Evolutionary conservation across 2,888 invertebrate species (phyloP).

Genomic region (Acanthopleura granulata): DNA sequence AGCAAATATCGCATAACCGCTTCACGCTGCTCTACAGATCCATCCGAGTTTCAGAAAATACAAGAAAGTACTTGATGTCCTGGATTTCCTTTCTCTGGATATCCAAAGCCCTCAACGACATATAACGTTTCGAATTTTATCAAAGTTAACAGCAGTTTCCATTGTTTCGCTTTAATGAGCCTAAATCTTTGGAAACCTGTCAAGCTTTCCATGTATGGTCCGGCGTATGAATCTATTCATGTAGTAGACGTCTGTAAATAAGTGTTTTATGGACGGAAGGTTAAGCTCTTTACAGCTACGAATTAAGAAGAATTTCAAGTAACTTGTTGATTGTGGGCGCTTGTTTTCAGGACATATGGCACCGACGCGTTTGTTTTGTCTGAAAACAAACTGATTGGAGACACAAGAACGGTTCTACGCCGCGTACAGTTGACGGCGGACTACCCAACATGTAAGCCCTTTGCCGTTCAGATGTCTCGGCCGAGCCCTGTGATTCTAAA

Average conservation of each 20-base stretch:
- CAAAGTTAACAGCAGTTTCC: too few species aligned
- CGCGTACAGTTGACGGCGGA: background rate
- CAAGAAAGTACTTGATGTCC: too few species aligned
- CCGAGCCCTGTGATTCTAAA: background rate
- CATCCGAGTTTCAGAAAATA: too few species aligned
- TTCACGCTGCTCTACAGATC: too few species aligned
- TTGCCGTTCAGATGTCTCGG: slow-evolving; percentile 7
- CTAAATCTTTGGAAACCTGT: background rate
- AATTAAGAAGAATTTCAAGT: slow-evolving; percentile 1
- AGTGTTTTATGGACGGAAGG: slow-evolving; percentile 6
- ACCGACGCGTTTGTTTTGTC: background rate
- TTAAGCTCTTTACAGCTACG: background rate
- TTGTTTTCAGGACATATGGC: background rate
- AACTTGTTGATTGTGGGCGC: background rate
- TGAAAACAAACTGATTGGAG: slow-evolving; percentile 1
- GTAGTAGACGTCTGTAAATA: slow-evolving; percentile 8
- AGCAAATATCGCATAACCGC: too few species aligned
- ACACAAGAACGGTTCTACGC: background rate
- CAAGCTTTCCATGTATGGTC: slow-evolving; percentile 4
- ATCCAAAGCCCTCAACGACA: background rate
- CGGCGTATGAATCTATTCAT: background rate
- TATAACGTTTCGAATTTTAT: too few species aligned
- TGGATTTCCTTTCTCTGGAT: too few species aligned
- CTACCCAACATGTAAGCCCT: background rate
- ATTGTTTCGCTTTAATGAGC: too few species aligned